Evolutionary conservation across 2,797 vertebrate species (phyloP).

Genomic region (Falco columbarius): DNA sequence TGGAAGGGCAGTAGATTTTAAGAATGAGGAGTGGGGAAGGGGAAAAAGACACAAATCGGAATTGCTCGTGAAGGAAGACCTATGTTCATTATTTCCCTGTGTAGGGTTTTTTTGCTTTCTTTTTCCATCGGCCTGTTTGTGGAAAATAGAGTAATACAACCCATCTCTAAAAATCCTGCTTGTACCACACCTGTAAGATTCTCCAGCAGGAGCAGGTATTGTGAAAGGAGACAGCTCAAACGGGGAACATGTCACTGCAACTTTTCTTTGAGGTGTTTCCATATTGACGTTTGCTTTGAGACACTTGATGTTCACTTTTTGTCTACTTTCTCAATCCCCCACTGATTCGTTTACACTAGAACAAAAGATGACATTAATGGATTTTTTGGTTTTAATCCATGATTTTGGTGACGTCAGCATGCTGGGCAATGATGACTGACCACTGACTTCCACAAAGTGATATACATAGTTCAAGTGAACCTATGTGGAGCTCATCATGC

Average conservation of each 20-base stretch:
- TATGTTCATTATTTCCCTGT: neutral
- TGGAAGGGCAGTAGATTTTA: neutral
- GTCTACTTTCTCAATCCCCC: neutral
- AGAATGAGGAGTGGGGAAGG: neutral
- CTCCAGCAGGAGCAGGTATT: neutral
- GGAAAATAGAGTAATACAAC: neutral
- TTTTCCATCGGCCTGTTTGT: neutral
- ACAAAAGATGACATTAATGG: neutral
- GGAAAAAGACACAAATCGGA: neutral
- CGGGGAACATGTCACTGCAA: accelerated
- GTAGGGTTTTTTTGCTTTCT: neutral
- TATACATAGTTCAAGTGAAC: neutral
- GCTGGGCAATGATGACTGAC: neutral
- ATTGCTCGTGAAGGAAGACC: neutral
- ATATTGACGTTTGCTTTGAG: neutral
- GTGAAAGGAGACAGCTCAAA: neutral
- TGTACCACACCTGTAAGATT: neutral
- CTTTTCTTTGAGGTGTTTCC: neutral
- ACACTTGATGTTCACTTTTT: neutral
- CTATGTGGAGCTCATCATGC: neutral
- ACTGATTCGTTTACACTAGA: neutral
- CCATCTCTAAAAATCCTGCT: neutral
- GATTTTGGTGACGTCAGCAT: neutral
- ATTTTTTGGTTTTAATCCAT: neutral
- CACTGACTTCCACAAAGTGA: neutral